A percentile compares a stretch with the other conserved stretches of the same genome.
phyloP scores from a whole-genome alignment of 2,797 vertebrate genomes.

The Vireo griseus region DNA sequence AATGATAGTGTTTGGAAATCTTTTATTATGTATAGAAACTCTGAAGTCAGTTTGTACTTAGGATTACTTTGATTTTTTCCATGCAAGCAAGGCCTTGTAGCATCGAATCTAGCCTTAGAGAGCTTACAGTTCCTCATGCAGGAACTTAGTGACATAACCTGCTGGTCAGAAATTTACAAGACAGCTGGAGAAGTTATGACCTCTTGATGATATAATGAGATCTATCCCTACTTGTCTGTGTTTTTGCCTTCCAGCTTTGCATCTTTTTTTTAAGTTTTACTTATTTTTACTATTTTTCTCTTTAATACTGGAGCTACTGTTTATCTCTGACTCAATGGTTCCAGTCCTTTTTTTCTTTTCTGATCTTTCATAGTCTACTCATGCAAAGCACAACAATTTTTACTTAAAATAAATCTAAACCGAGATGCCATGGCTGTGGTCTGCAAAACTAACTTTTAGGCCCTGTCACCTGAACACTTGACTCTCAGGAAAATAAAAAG shows the following conservation, averaged over 20 bases:
- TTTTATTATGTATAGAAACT: not conserved
- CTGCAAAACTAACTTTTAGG: not conserved
- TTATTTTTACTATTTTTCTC: not conserved
- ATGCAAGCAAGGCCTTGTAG: not conserved
- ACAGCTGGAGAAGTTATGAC: not conserved
- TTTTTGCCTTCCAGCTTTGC: not conserved
- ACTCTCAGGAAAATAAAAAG: not conserved
- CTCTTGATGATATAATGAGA: not conserved
- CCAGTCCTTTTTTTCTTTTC: not conserved
- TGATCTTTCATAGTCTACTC: rapidly evolving
- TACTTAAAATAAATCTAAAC: not conserved
- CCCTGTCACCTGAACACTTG: not conserved
- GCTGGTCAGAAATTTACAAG: not conserved
- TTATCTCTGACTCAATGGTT: not conserved
- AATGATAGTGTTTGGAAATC: not conserved
- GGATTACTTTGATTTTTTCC: not conserved
- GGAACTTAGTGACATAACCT: not conserved
- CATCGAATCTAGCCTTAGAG: not conserved
- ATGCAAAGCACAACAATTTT: not conserved
- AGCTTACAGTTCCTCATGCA: not conserved
- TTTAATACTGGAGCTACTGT: not conserved
- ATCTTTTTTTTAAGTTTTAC: not conserved
- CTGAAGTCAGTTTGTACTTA: not conserved
- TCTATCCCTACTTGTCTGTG: not conserved
- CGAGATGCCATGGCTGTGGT: not conserved